Evolutionary conservation across 2,888 invertebrate species (phyloP).

Genomic region (Bruchidius siliquastri): DNA sequence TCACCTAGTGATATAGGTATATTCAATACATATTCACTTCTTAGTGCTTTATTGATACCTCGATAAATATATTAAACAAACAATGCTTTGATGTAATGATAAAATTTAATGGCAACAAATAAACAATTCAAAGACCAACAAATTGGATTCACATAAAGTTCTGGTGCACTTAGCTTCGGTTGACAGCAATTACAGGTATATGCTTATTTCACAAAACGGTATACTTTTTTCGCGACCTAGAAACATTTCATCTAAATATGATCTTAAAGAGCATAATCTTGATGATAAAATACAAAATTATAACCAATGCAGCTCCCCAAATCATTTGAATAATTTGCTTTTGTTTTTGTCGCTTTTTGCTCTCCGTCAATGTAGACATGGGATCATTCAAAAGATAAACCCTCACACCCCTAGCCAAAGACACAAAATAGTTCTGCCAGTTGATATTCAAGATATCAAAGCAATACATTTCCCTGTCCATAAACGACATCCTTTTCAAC

Average conservation of each 20-base stretch:
- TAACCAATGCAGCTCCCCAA: conserved; percentile 8
- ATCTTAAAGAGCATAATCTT: conserved; percentile 17
- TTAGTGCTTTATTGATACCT: too few species aligned
- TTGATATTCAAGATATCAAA: conserved; percentile 68
- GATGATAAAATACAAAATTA: conserved; percentile 14
- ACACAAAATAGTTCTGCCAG: conserved; percentile 70
- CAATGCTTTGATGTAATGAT: too few species aligned
- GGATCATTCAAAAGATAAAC: conserved; percentile 77
- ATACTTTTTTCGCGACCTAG: too few species aligned
- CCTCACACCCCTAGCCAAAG: conserved; percentile 68
- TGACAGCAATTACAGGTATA: too few species aligned
- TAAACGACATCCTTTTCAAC: conserved; percentile 53
- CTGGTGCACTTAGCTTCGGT: too few species aligned
- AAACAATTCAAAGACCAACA: too few species aligned
- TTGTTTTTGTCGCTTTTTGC: conserved; percentile 51
- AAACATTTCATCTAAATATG: conserved; percentile 1
- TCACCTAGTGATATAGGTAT: too few species aligned
- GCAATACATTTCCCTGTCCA: conserved; percentile 56
- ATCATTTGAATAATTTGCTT: conserved; percentile 37
- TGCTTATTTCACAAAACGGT: too few species aligned
- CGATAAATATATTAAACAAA: too few species aligned
- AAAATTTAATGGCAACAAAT: too few species aligned
- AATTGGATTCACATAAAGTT: too few species aligned
- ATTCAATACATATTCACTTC: too few species aligned
- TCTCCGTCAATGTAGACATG: conserved; percentile 64